A percentile compares a stretch with the other conserved stretches of the same genome.
Evolutionary conservation across 2,113 vertebrate species (phyloP).

Genomic region (Sinocyclocheilus grahami): DNA sequence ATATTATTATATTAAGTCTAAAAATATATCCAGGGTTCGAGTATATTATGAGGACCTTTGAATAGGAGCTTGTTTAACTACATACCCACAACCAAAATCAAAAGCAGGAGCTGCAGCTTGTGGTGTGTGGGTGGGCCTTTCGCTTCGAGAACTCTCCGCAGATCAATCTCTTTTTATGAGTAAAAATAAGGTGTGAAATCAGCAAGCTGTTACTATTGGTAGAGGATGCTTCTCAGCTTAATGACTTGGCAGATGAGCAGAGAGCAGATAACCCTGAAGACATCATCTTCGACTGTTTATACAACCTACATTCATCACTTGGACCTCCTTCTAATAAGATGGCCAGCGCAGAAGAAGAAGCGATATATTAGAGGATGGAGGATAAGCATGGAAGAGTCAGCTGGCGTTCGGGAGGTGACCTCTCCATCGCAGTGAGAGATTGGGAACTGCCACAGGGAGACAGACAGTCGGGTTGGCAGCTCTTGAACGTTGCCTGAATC

Average conservation of each 20-base stretch:
- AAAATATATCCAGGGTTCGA: not conserved
- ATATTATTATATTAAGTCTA: not conserved
- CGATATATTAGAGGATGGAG: not conserved
- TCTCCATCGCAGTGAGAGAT: conserved; percentile 50
- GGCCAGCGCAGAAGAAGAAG: conserved; percentile 12
- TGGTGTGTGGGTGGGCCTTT: conserved; percentile 33
- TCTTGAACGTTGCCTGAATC: conserved; percentile 33
- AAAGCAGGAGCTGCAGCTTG: conserved; percentile 15
- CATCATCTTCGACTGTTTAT: conserved; percentile 41
- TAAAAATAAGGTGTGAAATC: conserved; percentile 45
- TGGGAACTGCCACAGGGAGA: conserved; percentile 54
- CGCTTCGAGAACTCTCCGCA: conserved; percentile 11
- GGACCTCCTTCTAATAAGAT: conserved; percentile 10
- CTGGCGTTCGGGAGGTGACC: conserved; percentile 59
- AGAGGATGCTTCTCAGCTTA: conserved; percentile 38
- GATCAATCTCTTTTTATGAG: conserved; percentile 41
- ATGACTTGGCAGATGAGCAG: conserved; percentile 34
- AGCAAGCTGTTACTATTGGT: conserved; percentile 53
- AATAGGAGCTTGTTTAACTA: conserved; percentile 6
- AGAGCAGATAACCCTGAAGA: conserved; percentile 39
- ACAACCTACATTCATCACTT: conserved; percentile 36
- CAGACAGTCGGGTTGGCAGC: conserved; percentile 60
- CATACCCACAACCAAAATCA: conserved; percentile 19
- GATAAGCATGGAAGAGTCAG: conserved; percentile 33
- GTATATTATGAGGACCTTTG: not conserved